These are phyloP conservation scores for Plebejus argus DNA, from an alignment of 2,888 invertebrate species.

Conservation along the genomic window DNA sequence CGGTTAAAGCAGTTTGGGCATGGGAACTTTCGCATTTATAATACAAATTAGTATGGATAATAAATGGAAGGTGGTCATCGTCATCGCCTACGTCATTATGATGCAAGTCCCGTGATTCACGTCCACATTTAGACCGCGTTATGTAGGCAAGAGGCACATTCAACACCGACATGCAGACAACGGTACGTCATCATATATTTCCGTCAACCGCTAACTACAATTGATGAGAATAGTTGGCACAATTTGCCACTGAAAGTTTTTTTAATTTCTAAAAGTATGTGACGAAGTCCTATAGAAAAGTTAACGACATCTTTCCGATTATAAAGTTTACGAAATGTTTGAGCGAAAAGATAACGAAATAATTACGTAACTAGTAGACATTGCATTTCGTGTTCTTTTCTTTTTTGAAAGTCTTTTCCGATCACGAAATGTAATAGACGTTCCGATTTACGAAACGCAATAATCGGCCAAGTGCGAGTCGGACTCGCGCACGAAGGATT, in stretches of 20 bases:
- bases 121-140: conserved; percentile 16
- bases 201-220: conserved; percentile 12
- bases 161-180: not conserved
- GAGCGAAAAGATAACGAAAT: not conserved
- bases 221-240: not conserved
- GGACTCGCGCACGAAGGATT: too few relatives aligned
- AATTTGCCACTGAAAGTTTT: not conserved
- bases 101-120: conserved; percentile 12
- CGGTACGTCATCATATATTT: conserved; percentile 6
- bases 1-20: too few relatives aligned
- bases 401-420: too few relatives aligned
- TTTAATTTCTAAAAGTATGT: too few relatives aligned
- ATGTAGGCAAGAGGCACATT: too few relatives aligned
- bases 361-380: too few relatives aligned
- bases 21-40: too few relatives aligned
- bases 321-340: not conserved
- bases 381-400: too few relatives aligned
- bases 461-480: too few relatives aligned
- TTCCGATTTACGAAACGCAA: too few relatives aligned
- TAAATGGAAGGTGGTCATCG: not conserved
- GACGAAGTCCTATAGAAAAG: not conserved
- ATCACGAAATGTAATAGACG: too few relatives aligned
- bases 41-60: too few relatives aligned
- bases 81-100: not conserved
- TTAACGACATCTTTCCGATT: not conserved